Percentiles rank a stretch among this genome's conserved stretches.
phyloP scores from a whole-genome alignment of 2,797 vertebrate species.

The Dermochelys coriacea region DNA sequence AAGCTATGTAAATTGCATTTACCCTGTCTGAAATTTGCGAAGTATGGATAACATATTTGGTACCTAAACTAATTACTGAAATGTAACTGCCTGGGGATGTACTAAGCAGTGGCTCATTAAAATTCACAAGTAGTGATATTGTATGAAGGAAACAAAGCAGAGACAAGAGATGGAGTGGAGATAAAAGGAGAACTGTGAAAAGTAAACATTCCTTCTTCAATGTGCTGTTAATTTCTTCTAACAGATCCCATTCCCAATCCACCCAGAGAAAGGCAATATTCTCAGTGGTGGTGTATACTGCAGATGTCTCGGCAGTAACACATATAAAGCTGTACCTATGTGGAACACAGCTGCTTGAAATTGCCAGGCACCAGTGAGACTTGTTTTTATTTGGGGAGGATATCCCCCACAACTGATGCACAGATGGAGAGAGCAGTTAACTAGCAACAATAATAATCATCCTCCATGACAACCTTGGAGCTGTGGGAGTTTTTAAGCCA shows the following conservation, averaged over 20 bases:
- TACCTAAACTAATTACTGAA: background rate
- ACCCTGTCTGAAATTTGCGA: background rate
- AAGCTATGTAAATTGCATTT: background rate
- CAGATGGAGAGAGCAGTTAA: slow-evolving; percentile 64
- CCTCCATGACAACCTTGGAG: background rate
- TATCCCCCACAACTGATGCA: slow-evolving; percentile 16
- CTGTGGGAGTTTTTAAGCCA: background rate
- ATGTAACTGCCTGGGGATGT: background rate
- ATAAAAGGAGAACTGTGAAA: slow-evolving; percentile 6
- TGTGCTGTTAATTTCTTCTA: slow-evolving; percentile 39
- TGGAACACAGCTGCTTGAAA: slow-evolving; percentile 51
- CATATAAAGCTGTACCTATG: background rate
- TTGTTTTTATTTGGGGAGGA: slow-evolving; percentile 6
- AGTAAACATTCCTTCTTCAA: slow-evolving; percentile 1
- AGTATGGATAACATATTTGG: background rate
- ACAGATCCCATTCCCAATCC: background rate
- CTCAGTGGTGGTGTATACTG: background rate
- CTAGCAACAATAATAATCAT: background rate
- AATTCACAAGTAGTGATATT: slow-evolving; percentile 3
- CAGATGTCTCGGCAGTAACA: background rate
- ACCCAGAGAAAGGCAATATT: background rate
- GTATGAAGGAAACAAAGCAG: slow-evolving; percentile 5
- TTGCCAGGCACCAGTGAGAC: background rate
- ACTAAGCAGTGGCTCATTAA: background rate
- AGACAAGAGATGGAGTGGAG: background rate